These are phyloP conservation scores for Xiphias gladius DNA, from an alignment of 2,113 vertebrate species.

Conservation along the genomic window DNA sequence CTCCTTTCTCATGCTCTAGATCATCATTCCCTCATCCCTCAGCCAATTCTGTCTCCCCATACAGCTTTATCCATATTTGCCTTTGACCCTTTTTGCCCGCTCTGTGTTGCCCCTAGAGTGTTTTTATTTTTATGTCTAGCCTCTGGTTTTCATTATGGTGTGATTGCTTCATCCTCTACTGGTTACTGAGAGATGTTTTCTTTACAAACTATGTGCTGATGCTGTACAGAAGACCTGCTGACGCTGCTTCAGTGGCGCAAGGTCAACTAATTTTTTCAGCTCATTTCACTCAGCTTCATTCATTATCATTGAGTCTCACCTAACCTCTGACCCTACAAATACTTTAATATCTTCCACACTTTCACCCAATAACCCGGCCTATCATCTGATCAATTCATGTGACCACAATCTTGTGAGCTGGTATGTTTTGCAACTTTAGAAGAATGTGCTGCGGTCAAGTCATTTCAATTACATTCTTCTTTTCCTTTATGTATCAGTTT, in stretches of 20 bases:
- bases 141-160: constrained; percentile 63
- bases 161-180: constrained; percentile 50
- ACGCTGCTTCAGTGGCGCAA: constrained; percentile 32
- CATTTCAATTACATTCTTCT: background rate
- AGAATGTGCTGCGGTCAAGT: background rate
- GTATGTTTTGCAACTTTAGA: constrained; percentile 1
- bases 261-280: constrained; percentile 49
- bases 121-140: constrained; percentile 43
- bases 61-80: constrained; percentile 2
- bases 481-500: constrained; percentile 10
- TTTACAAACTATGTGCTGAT: constrained; percentile 70
- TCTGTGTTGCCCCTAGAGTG: constrained; percentile 13
- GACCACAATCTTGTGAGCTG: constrained; percentile 40
- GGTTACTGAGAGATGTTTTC: constrained; percentile 54
- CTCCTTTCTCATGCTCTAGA: background rate
- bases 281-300: constrained; percentile 38
- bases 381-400: constrained; percentile 38
- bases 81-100: constrained; percentile 26
- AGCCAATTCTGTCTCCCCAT: background rate
- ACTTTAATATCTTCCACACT: constrained; percentile 19
- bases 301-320: constrained; percentile 31
- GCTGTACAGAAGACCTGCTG: constrained; percentile 56
- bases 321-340: constrained; percentile 35
- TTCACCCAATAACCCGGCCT: constrained; percentile 30
- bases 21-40: background rate